These are phyloP conservation scores for Coptodon bakossiorum DNA, from an alignment of 2,113 vertebrate genomes.

Conservation along the genomic window DNA sequence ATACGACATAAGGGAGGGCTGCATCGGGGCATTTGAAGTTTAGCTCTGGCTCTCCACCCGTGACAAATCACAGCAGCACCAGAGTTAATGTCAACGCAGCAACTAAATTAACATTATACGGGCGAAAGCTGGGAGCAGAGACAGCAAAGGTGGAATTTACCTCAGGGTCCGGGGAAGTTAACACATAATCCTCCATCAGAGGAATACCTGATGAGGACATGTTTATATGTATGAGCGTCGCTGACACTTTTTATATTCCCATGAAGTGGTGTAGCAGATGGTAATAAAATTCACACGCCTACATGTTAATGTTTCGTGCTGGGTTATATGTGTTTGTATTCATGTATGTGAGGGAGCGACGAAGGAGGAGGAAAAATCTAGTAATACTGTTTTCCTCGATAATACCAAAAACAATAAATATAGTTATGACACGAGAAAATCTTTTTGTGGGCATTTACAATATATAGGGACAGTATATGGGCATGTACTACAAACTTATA, in stretches of 20 bases:
- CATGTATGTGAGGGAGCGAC: neutral
- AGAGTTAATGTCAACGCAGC: slow-evolving; percentile 31
- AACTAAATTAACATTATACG: slow-evolving; percentile 47
- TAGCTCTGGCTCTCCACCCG: slow-evolving; percentile 23
- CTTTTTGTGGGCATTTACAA: neutral
- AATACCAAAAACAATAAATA: neutral
- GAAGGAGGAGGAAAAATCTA: neutral
- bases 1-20: slow-evolving; percentile 7
- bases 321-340: neutral
- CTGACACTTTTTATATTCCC: slow-evolving; percentile 46
- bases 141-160: slow-evolving; percentile 39
- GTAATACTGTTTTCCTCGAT: neutral
- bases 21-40: slow-evolving; percentile 23
- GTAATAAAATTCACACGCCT: slow-evolving; percentile 49
- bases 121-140: slow-evolving; percentile 4
- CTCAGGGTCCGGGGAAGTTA: slow-evolving; percentile 41
- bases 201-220: slow-evolving; percentile 64
- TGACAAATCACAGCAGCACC: slow-evolving; percentile 41
- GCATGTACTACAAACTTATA: neutral
- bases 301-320: slow-evolving; percentile 19
- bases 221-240: slow-evolving; percentile 61
- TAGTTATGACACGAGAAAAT: neutral
- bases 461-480: neutral
- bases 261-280: slow-evolving; percentile 64
- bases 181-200: slow-evolving; percentile 37